Evolutionary conservation across 92 coral and sea anemone species (phyloP).

Genomic region (Epizoanthus ramosus): DNA sequence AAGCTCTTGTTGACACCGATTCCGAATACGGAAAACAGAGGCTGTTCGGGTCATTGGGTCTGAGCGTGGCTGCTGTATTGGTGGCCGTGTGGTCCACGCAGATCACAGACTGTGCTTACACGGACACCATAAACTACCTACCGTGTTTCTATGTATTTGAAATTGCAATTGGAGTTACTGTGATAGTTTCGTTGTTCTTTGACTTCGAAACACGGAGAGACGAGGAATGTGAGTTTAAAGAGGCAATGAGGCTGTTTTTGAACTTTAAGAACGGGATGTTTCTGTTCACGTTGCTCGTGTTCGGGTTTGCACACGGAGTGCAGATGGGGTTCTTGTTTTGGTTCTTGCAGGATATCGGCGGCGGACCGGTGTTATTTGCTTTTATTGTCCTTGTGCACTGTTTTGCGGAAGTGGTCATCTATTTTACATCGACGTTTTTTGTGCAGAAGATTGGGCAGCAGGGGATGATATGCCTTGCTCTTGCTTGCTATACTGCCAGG

Average conservation of each 20-base stretch:
- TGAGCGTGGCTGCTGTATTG: constrained; percentile 69
- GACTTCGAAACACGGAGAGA: constrained; percentile 59
- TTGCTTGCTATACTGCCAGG: constrained; percentile 86
- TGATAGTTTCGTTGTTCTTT: constrained; percentile 73
- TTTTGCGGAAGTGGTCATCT: constrained; percentile 79
- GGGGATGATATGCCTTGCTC: constrained; percentile 75
- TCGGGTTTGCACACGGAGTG: constrained; percentile 77
- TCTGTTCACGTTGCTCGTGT: constrained; percentile 66
- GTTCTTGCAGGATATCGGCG: constrained; percentile 88
- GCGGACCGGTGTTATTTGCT: constrained; percentile 76
- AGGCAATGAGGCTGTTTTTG: constrained; percentile 69
- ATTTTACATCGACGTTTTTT: constrained; percentile 60
- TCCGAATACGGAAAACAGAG: constrained; percentile 84
- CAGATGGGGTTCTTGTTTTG: constrained; percentile 82
- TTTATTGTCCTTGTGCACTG: constrained; percentile 71
- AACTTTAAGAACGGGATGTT: constrained; percentile 74
- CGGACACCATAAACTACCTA: constrained; percentile 79
- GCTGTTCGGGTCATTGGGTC: constrained; percentile 79
- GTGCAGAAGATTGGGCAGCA: constrained; percentile 73
- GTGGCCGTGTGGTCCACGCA: constrained; percentile 78
- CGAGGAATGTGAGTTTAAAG: constrained; percentile 49
- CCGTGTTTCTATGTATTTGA: constrained; percentile 84
- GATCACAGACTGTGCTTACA: constrained; percentile 57
- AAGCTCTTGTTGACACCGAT: constrained; percentile 74
- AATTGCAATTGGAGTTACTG: constrained; percentile 77